These are phyloP conservation scores for Melieria crassipennis DNA, from an alignment of 2,888 invertebrate genomes.

Conservation along the genomic window DNA sequence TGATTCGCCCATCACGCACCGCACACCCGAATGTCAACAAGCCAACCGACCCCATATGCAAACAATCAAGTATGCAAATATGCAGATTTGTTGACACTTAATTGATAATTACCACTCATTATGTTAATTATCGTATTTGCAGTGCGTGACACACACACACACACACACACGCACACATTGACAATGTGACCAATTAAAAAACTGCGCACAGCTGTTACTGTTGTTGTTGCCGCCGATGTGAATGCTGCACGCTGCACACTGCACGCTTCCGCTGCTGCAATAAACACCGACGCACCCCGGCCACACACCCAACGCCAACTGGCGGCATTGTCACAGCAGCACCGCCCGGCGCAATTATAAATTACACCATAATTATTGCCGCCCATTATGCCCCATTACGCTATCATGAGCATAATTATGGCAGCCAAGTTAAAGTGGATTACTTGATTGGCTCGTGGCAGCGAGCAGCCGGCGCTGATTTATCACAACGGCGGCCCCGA, in stretches of 20 bases:
- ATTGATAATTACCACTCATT: constrained; percentile 26
- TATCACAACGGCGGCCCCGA: neutral
- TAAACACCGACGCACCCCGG: neutral
- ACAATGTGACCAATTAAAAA: neutral
- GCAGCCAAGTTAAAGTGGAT: neutral
- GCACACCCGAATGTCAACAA: too few species aligned
- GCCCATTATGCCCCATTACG: neutral
- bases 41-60: too few species aligned
- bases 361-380: neutral
- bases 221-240: neutral
- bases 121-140: constrained; percentile 18
- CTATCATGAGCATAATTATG: neutral
- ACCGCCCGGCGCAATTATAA: neutral
- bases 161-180: neutral
- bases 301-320: neutral
- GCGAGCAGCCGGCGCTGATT: neutral
- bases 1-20: too few species aligned
- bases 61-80: too few species aligned
- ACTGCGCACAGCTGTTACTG: neutral
- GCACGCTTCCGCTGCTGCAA: neutral
- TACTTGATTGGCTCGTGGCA: neutral
- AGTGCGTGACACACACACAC: constrained; percentile 12
- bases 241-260: neutral
- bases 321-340: neutral
- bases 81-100: neutral